Conservation (phyloP, 2,113 vertebrate genomes). For the Gobiocypris rarus region DNA sequence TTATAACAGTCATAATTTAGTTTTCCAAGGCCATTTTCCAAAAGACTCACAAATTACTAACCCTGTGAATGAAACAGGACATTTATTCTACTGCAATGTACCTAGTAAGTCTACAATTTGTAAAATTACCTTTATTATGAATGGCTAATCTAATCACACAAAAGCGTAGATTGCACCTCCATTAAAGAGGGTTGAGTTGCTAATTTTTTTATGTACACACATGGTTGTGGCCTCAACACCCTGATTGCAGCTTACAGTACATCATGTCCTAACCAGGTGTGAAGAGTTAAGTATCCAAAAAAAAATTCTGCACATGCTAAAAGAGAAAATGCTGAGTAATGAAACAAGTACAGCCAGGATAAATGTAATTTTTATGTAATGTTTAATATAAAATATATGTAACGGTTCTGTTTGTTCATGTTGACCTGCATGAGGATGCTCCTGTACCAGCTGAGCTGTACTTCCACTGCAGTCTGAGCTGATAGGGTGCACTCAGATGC, state of each 20-base stretch:
- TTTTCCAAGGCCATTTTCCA: neutral
- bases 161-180: neutral
- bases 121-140: neutral
- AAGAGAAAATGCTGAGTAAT: neutral
- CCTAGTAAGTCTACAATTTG: neutral
- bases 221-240: neutral
- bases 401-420: neutral
- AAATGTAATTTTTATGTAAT: neutral
- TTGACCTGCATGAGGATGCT: neutral
- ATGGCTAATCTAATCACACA: neutral
- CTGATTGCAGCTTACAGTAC: neutral
- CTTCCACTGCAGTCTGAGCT: slow-evolving; percentile 26
- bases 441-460: neutral
- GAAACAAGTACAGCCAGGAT: neutral
- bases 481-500: slow-evolving; percentile 12
- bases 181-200: neutral
- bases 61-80: neutral
- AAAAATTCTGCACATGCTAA: neutral
- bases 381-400: neutral
- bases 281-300: neutral
- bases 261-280: neutral
- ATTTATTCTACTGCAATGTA: neutral
- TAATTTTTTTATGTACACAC: neutral
- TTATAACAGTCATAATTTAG: neutral
- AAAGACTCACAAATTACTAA: neutral